Evolutionary conservation across 2,888 invertebrate species (phyloP).

Genomic region (Chironomus riparius): DNA sequence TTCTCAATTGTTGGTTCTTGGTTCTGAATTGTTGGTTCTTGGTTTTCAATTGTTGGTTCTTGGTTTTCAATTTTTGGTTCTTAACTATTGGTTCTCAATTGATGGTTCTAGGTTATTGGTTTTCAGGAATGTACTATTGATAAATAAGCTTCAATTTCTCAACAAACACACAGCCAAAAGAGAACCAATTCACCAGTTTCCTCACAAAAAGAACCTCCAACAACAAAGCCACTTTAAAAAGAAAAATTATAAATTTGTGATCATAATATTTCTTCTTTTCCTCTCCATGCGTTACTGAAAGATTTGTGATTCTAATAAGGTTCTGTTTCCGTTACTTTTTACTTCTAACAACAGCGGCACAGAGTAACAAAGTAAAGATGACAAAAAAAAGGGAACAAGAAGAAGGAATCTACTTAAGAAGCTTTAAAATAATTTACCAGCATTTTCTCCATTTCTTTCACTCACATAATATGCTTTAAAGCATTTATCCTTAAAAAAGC

Average conservation of each 20-base stretch:
- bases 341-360: background rate
- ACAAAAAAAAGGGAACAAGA: background rate
- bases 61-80: no score
- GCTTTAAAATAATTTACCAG: conserved; percentile 10
- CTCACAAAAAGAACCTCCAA: no score
- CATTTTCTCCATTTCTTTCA: background rate
- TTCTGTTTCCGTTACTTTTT: background rate
- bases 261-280: background rate
- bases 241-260: conserved; percentile 5
- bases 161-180: no score
- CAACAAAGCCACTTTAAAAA: background rate
- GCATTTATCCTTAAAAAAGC: conserved; percentile 6
- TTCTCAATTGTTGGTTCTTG: no score
- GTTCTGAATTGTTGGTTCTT: no score
- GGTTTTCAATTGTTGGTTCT: no score
- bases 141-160: no score
- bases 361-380: background rate
- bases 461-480: conserved; percentile 5
- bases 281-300: background rate
- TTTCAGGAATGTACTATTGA: no score
- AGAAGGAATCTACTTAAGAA: background rate
- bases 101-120: no score
- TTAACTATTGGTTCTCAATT: no score
- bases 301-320: conserved; percentile 9
- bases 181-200: no score